Percentiles rank a stretch among this genome's conserved stretches.
phyloP scores from a whole-genome alignment of 2,888 invertebrate genomes.

The Chloromyia formosa region DNA sequence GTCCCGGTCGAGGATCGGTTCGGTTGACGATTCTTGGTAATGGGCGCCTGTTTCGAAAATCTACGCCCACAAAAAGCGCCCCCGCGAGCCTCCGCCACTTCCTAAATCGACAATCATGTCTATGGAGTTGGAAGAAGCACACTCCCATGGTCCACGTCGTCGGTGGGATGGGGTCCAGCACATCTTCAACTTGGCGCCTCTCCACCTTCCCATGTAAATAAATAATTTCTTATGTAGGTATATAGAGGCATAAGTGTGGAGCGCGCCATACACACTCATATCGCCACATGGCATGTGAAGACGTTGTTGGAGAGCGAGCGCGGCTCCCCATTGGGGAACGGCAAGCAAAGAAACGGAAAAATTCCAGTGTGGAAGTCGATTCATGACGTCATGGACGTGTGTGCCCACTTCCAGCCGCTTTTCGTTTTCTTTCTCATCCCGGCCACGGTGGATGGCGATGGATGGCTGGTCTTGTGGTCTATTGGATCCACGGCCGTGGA shows the following conservation, averaged over 20 bases:
- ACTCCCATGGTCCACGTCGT: conserved; percentile 18
- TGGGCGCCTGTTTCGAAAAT: conserved; percentile 26
- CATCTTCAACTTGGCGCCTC: conserved; percentile 17
- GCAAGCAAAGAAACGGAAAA: not conserved
- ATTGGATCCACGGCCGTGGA: not conserved
- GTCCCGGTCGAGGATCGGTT: conserved; percentile 14
- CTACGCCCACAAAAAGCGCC: conserved; percentile 44
- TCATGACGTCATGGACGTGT: conserved; percentile 38
- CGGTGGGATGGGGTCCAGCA: conserved; percentile 21
- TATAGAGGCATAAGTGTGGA: not conserved
- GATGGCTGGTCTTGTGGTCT: not conserved
- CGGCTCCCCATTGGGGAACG: conserved; percentile 24
- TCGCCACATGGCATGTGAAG: conserved; percentile 32
- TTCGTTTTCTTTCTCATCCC: conserved; percentile 31
- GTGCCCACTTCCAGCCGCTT: conserved; percentile 41
- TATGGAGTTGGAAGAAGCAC: conserved; percentile 21
- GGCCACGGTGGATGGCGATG: not conserved
- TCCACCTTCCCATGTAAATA: conserved; percentile 35
- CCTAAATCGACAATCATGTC: not conserved
- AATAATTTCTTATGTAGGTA: conserved; percentile 36
- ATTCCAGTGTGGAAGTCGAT: conserved; percentile 29
- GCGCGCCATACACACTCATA: conserved; percentile 32
- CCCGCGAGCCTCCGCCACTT: not conserved
- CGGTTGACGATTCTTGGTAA: conserved; percentile 1
- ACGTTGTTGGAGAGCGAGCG: conserved; percentile 17